Percentiles rank a stretch among this genome's conserved stretches.
phyloP scores from a whole-genome alignment of 2,888 invertebrate genomes.

The Epinotia bilunana region DNA sequence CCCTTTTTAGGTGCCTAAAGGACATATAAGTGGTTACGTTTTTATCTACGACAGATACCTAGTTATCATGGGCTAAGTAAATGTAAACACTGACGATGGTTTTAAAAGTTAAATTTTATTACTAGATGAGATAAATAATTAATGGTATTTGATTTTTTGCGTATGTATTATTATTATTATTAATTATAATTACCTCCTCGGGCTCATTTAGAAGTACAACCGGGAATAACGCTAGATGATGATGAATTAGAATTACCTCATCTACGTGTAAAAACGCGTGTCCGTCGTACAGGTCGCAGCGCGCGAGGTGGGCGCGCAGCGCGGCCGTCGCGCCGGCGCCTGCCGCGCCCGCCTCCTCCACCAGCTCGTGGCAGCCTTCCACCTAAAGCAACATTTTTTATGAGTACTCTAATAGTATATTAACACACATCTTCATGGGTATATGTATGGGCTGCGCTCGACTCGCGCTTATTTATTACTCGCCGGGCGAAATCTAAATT shows the following conservation, averaged over 20 bases:
- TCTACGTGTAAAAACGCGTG: slow-evolving; percentile 74
- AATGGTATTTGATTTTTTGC: no score
- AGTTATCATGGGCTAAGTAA: no score
- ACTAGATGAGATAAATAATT: no score
- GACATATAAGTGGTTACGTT: not conserved
- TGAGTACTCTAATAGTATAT: no score
- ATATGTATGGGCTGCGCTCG: no score
- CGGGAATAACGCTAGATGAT: no score
- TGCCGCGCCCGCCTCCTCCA: slow-evolving; percentile 62
- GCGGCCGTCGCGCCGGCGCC: slow-evolving; percentile 56
- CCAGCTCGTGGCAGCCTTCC: slow-evolving; percentile 75
- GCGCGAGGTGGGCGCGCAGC: slow-evolving; percentile 67
- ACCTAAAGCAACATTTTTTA: slow-evolving; percentile 55
- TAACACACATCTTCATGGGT: no score
- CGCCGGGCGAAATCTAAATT: no score
- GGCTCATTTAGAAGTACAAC: no score
- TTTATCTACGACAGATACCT: not conserved
- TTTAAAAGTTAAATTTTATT: not conserved
- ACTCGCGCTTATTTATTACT: no score
- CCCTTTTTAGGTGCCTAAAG: slow-evolving; percentile 74
- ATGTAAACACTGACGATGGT: no score
- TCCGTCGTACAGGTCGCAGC: slow-evolving; percentile 68
- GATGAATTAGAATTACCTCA: slow-evolving; percentile 60
- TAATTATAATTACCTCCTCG: slow-evolving; percentile 54
- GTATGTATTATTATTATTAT: no score